A percentile compares a stretch with the other conserved stretches of the same genome.
phyloP scores from a whole-genome alignment of 2,888 invertebrate genomes.

The Abrostola tripartita region DNA sequence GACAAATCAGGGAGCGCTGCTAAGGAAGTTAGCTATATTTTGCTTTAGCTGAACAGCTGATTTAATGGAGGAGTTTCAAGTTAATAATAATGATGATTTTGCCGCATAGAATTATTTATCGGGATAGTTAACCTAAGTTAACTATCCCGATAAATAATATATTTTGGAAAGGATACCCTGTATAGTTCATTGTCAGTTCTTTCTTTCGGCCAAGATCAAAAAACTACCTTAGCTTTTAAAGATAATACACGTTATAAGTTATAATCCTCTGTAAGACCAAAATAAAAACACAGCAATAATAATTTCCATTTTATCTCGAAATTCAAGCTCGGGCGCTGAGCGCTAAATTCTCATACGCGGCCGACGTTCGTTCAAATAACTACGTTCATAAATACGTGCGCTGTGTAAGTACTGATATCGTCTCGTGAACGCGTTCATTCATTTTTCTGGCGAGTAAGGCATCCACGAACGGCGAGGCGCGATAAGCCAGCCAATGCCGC shows the following conservation, averaged over 20 bases:
- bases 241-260: background rate
- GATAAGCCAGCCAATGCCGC: constrained; percentile 54
- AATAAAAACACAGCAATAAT: constrained; percentile 34
- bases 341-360: constrained; percentile 50
- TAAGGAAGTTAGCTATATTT: no score
- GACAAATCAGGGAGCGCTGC: no score
- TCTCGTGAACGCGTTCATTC: constrained; percentile 57
- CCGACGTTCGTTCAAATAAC: constrained; percentile 47
- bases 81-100: no score
- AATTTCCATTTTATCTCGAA: constrained; percentile 36
- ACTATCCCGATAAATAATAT: no score
- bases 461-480: constrained; percentile 44
- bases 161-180: no score
- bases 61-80: no score
- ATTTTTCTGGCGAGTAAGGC: constrained; percentile 54
- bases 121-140: no score
- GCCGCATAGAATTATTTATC: no score
- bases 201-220: no score
- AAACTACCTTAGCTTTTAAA: no score
- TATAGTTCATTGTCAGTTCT: no score
- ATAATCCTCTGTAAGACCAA: constrained; percentile 16
- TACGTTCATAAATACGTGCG: constrained; percentile 40
- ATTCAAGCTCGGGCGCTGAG: constrained; percentile 27
- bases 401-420: constrained; percentile 51
- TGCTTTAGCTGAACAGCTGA: no score